Evolutionary conservation across 2,113 vertebrate genomes (phyloP).

Genomic region (Nothoprocta pentlandii): DNA sequence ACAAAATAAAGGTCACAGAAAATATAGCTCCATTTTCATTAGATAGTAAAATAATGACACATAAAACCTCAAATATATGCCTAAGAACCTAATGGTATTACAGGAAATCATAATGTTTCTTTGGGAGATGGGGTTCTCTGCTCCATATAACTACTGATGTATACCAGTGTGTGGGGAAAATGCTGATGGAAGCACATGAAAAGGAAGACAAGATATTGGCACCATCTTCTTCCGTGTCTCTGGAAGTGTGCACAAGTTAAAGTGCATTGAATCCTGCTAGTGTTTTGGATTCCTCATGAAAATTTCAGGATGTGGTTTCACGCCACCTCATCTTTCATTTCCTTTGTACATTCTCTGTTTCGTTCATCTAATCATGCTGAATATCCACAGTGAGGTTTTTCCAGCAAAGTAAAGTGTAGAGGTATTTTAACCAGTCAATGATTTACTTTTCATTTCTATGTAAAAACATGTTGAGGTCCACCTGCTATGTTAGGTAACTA

Average conservation of each 20-base stretch:
- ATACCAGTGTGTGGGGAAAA: not conserved
- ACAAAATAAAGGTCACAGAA: not conserved
- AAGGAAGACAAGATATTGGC: not conserved
- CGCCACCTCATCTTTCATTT: not conserved
- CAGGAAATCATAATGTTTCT: not conserved
- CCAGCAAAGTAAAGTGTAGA: not conserved
- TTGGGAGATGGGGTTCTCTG: not conserved
- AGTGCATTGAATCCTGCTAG: not conserved
- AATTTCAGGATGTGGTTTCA: not conserved
- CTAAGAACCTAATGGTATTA: not conserved
- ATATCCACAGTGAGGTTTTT: not conserved
- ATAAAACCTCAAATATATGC: not conserved
- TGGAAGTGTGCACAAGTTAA: not conserved
- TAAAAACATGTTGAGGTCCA: not conserved
- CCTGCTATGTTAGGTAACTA: not conserved
- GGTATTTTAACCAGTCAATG: not conserved
- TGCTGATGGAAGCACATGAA: not conserved
- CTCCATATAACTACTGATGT: not conserved
- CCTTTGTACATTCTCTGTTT: not conserved
- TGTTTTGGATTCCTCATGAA: not conserved
- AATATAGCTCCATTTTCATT: not conserved
- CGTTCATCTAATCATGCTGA: fast-evolving
- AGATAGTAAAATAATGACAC: not conserved
- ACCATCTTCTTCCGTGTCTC: not conserved
- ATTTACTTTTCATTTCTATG: not conserved